A percentile compares a stretch with the other conserved stretches of the same genome.
phyloP scores from a whole-genome alignment of 2,113 vertebrate genomes.

The Oncorhynchus mykiss region DNA sequence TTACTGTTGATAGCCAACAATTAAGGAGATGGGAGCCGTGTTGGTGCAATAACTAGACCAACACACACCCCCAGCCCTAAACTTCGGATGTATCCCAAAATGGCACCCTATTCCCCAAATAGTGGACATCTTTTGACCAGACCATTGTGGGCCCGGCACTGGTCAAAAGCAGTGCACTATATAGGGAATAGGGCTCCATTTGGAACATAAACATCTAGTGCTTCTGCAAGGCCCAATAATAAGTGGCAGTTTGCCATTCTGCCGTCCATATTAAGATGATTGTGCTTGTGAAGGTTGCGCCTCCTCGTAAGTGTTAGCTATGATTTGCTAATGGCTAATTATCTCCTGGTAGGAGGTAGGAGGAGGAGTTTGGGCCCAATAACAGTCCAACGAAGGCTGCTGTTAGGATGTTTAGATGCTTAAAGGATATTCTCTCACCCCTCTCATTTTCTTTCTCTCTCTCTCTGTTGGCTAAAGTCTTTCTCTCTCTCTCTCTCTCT shows the following conservation, averaged over 20 bases:
- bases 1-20: constrained; percentile 51
- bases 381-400: not conserved
- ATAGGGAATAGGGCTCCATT: no score
- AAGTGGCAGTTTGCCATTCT: constrained; percentile 63
- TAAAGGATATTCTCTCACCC: constrained; percentile 32
- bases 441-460: constrained; percentile 6
- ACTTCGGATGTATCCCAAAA: no score
- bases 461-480: constrained; percentile 12
- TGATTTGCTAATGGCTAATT: constrained; percentile 73
- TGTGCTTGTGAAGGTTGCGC: constrained; percentile 72
- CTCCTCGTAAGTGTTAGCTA: constrained; percentile 56
- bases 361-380: constrained; percentile 22
- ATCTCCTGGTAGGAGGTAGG: constrained; percentile 51
- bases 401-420: no score
- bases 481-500: not conserved
- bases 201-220: no score
- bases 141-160: no score
- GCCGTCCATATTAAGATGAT: constrained; percentile 65
- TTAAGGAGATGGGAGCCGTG: constrained; percentile 35
- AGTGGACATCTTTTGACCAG: no score
- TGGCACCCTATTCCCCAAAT: no score
- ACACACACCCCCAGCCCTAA: constrained; percentile 12
- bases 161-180: no score
- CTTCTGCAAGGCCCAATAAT: constrained; percentile 25
- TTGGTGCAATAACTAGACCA: constrained; percentile 35